Percentiles rank a stretch among this genome's conserved stretches.
These are phyloP conservation scores for Anguilla marmorata DNA, from an alignment of 2,797 vertebrate species.

Conservation along the genomic window DNA sequence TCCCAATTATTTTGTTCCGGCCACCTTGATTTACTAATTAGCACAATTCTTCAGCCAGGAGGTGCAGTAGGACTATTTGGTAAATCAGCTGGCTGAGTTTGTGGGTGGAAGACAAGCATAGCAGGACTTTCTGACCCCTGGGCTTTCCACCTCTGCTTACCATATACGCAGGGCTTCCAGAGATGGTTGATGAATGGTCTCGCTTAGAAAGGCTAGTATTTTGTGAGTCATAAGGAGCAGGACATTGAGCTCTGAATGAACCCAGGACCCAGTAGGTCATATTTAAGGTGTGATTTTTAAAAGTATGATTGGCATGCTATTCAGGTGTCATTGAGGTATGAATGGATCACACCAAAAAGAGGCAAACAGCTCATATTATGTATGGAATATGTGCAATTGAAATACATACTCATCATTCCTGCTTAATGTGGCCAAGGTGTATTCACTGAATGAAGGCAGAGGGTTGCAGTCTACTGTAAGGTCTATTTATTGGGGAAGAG, in stretches of 20 bases:
- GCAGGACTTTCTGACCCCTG: not conserved
- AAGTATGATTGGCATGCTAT: no score
- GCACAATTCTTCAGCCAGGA: not conserved
- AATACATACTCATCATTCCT: no score
- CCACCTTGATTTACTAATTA: not conserved
- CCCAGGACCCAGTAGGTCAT: not conserved
- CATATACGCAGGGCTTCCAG: slow-evolving; percentile 43
- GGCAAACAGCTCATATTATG: no score
- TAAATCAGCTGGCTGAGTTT: not conserved
- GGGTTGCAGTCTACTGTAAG: not conserved
- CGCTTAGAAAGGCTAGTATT: slow-evolving; percentile 48
- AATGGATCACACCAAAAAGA: no score
- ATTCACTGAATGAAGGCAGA: not conserved
- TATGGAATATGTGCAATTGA: no score
- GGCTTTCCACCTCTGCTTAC: not conserved
- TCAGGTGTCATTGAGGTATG: no score
- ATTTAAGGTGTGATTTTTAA: not conserved
- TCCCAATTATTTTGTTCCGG: not conserved
- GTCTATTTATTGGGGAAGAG: slow-evolving; percentile 19
- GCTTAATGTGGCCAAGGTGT: not conserved
- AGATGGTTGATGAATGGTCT: slow-evolving; percentile 46
- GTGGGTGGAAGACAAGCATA: not conserved
- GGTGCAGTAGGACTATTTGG: not conserved
- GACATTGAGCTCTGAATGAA: not conserved
- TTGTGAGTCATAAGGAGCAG: slow-evolving; percentile 47